Conservation (phyloP, 2,888 invertebrate genomes). For the Margaritifera margaritifera region DNA sequence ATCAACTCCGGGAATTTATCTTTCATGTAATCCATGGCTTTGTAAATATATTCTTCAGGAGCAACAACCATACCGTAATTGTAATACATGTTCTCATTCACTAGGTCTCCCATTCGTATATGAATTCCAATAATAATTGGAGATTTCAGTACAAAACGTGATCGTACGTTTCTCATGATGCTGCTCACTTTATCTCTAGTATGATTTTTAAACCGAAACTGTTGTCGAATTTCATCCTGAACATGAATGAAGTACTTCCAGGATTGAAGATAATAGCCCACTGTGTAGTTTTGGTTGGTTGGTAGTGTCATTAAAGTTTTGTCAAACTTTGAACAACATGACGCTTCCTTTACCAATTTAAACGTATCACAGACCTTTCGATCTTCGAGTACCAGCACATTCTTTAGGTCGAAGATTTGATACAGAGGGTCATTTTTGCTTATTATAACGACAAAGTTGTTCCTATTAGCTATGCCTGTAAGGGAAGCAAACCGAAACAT, state of each 20-base stretch:
- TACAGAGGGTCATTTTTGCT: background rate
- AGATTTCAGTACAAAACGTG: slow-evolving; percentile 1
- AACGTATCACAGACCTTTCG: too few relatives aligned
- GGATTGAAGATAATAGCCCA: slow-evolving; percentile 35
- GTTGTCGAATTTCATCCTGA: slow-evolving; percentile 10
- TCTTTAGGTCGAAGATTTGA: slow-evolving; percentile 5
- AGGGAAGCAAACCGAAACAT: slow-evolving; percentile 40
- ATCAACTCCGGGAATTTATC: slow-evolving; percentile 9
- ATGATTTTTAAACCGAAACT: slow-evolving; percentile 19
- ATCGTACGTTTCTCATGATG: slow-evolving; percentile 4
- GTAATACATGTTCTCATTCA: background rate
- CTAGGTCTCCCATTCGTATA: slow-evolving; percentile 24
- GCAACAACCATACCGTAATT: background rate
- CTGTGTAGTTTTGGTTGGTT: slow-evolving; percentile 17
- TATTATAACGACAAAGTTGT: slow-evolving; percentile 26
- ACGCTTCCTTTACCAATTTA: slow-evolving; percentile 1
- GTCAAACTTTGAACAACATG: background rate
- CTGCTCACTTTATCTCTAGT: slow-evolving; percentile 2
- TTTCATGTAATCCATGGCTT: slow-evolving; percentile 17
- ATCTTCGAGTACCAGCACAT: too few relatives aligned
- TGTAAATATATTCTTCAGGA: slow-evolving; percentile 18
- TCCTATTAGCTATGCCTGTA: slow-evolving; percentile 26
- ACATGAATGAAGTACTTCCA: slow-evolving; percentile 30
- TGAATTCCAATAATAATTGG: slow-evolving; percentile 21
- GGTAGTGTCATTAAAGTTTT: background rate